Conservation (phyloP, 2,888 invertebrate species). For the Apoda limacodes region DNA sequence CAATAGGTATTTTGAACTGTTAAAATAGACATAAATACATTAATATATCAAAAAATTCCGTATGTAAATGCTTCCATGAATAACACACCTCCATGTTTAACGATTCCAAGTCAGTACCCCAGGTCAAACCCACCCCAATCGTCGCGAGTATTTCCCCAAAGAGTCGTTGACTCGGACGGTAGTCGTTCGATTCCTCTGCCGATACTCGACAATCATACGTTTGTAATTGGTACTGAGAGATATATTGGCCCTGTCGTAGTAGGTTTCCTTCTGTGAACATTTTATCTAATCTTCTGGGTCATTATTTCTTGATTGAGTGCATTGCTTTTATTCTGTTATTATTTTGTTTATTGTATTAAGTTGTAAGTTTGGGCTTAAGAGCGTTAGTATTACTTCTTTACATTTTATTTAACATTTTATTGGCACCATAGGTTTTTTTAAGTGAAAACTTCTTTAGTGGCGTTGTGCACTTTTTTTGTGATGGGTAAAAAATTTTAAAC, state of each 20-base stretch:
- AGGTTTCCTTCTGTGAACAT: slow-evolving; percentile 37
- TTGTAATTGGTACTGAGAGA: slow-evolving; percentile 38
- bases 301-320: slow-evolving; percentile 51
- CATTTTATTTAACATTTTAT: too few species aligned
- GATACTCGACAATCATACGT: slow-evolving; percentile 42
- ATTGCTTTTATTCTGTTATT: slow-evolving; percentile 38
- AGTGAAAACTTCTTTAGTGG: too few species aligned
- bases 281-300: slow-evolving; percentile 54
- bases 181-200: slow-evolving; percentile 30
- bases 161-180: slow-evolving; percentile 35
- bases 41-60: too few species aligned
- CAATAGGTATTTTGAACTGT: slow-evolving; percentile 1
- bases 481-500: too few species aligned
- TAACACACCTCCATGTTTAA: slow-evolving; percentile 5
- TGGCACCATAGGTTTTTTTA: too few species aligned
- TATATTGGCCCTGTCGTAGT: slow-evolving; percentile 48
- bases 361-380: too few species aligned
- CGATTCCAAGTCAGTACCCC: slow-evolving; percentile 2
- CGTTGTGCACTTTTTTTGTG: too few species aligned
- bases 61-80: slow-evolving; percentile 13
- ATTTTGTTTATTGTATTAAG: slow-evolving; percentile 45
- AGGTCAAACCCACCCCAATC: slow-evolving; percentile 29
- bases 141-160: slow-evolving; percentile 46
- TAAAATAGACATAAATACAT: too few species aligned
- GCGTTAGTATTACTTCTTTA: too few species aligned